Evolutionary conservation across 2,888 invertebrate genomes (phyloP), one percentile per base, ranked within the genome.

Genomic region (Heliconius cydno): DNA sequence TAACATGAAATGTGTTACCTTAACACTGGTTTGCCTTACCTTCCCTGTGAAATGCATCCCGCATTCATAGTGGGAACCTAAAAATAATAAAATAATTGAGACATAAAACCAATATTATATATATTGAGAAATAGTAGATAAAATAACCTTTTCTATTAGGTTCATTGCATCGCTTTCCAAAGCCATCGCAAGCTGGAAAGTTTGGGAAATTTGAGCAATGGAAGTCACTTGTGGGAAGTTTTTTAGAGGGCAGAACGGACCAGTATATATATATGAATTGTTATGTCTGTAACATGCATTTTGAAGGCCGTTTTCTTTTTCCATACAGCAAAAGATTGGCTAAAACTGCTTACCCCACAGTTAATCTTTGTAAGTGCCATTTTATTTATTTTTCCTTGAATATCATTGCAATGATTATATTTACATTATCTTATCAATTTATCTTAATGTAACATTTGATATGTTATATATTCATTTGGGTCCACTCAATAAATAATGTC

Each of bases 251-350:
- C 30, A 72, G 57, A 30, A 72, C 72, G 22, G 72, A 72, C 72
- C 52, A 72, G 30, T 52, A 72, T 57, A 72, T 72, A 72, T 57
- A 72, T 34, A 72, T 57, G 52, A 72, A 72, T 52, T 72, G 57
- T 57, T 57, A 57, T 52, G 30, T 72, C 2, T 72, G 72, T 72
- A 72, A 72, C 34, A 52, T 30, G 52, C 72, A 72, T 57, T 72
- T 72, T 72, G 72, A 72, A 72, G 57, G 72, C n/a, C 72, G 72
- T 22, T 72, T 57, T 34, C 57, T 72, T 30, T 72, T 57, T 57
- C 72, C 72, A 57, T 57, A 72, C 30, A 72, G 72, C 57, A 72
- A 72, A 30, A 72, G 72, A 57, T n/a, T 72, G 72, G 72, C 72
- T 57, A 72, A 57, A 72, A 72, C 72, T 57, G 72, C 72, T 57